These are phyloP conservation scores for Ichneumoninae sp. DNA, from an alignment of 2,888 invertebrate species.

Conservation along the genomic window DNA sequence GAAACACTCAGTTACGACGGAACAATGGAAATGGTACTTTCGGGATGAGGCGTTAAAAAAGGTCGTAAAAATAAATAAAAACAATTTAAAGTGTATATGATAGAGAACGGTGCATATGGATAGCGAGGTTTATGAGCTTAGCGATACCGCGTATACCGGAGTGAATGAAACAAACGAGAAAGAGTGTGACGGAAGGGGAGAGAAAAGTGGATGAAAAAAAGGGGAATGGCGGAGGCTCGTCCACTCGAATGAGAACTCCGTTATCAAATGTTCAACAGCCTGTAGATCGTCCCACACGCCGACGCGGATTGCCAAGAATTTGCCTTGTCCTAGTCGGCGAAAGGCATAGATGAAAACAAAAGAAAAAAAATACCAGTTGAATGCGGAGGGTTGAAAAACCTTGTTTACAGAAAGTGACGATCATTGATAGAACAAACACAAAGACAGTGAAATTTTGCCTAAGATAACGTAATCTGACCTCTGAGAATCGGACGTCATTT, in stretches of 20 bases:
- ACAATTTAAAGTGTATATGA: not conserved
- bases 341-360: slow-evolving; percentile 41
- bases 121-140: slow-evolving; percentile 18
- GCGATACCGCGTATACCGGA: slow-evolving; percentile 37
- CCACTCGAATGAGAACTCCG: slow-evolving; percentile 53
- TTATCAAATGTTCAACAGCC: slow-evolving; percentile 65
- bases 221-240: not conserved
- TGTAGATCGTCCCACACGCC: slow-evolving; percentile 46
- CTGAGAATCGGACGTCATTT: not conserved
- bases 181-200: not conserved
- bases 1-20: not conserved
- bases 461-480: not conserved
- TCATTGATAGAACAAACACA: not conserved
- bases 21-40: not conserved
- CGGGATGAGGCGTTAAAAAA: slow-evolving; percentile 14
- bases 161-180: slow-evolving; percentile 18
- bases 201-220: slow-evolving; percentile 12
- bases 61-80: not conserved
- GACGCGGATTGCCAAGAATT: slow-evolving; percentile 65
- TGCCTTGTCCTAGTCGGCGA: slow-evolving; percentile 37
- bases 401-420: slow-evolving; percentile 14
- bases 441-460: not conserved
- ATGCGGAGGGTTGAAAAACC: slow-evolving; percentile 36
- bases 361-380: slow-evolving; percentile 64
- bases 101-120: not conserved